Conservation (phyloP, 2,113 vertebrate species). For the Hylia prasina region DNA sequence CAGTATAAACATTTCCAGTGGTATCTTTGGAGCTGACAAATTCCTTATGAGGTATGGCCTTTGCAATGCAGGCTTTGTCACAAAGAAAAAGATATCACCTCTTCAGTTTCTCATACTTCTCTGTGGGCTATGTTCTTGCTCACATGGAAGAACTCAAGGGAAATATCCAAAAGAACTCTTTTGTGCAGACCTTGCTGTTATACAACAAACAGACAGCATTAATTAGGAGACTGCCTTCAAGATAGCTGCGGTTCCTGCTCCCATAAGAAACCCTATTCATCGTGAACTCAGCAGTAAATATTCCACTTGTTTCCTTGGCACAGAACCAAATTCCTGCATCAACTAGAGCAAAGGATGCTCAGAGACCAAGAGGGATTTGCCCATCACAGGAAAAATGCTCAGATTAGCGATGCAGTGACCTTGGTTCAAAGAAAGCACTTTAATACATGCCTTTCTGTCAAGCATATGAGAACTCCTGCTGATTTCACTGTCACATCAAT, state of each 20-base stretch:
- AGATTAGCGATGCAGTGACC: constrained; percentile 26
- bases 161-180: neutral
- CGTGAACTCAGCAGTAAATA: neutral
- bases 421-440: constrained; percentile 20
- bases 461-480: neutral
- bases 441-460: neutral
- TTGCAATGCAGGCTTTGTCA: neutral
- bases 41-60: neutral
- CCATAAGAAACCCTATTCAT: neutral
- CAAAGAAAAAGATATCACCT: neutral
- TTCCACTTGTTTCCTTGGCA: neutral
- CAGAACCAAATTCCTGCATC: neutral
- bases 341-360: neutral
- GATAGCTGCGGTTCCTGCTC: neutral
- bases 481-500: constrained; percentile 41
- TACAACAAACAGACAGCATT: neutral
- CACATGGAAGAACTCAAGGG: neutral
- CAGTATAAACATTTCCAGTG: neutral
- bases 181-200: neutral
- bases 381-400: neutral
- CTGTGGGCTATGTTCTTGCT: neutral
- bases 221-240: neutral
- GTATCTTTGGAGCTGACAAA: neutral
- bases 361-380: neutral
- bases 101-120: neutral